Conservation (phyloP, 2,113 vertebrate genomes). For the Chamaetylas fuelleborni region DNA sequence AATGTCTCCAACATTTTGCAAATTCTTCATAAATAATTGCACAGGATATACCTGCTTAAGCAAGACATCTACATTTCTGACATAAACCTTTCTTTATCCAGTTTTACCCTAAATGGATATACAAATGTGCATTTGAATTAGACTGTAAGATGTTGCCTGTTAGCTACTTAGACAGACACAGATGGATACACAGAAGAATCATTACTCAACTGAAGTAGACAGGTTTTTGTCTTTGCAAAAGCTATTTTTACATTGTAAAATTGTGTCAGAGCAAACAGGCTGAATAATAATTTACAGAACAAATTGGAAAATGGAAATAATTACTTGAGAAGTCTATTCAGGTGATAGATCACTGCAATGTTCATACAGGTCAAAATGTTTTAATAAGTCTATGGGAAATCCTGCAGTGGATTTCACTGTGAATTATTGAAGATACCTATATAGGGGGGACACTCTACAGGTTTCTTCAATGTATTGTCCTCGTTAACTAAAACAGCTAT, state of each 20-base stretch:
- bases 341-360: neutral
- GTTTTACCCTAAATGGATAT: neutral
- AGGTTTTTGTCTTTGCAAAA: neutral
- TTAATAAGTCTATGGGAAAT: neutral
- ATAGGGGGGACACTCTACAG: neutral
- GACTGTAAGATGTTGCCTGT: neutral
- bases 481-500: neutral
- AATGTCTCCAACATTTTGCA: neutral
- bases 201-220: neutral
- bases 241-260: neutral
- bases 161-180: neutral
- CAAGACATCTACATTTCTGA: neutral
- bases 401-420: neutral
- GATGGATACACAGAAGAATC: neutral
- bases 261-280: neutral
- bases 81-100: neutral
- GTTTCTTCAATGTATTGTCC: neutral
- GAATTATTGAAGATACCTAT: neutral
- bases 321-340: neutral
- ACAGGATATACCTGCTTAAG: neutral
- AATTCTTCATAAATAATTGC: neutral
- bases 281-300: neutral
- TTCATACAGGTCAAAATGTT: neutral
- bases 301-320: neutral
- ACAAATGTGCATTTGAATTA: neutral